These are phyloP conservation scores for Amblyjoppa proteus DNA, from an alignment of 2,888 invertebrate species.

Conservation along the genomic window DNA sequence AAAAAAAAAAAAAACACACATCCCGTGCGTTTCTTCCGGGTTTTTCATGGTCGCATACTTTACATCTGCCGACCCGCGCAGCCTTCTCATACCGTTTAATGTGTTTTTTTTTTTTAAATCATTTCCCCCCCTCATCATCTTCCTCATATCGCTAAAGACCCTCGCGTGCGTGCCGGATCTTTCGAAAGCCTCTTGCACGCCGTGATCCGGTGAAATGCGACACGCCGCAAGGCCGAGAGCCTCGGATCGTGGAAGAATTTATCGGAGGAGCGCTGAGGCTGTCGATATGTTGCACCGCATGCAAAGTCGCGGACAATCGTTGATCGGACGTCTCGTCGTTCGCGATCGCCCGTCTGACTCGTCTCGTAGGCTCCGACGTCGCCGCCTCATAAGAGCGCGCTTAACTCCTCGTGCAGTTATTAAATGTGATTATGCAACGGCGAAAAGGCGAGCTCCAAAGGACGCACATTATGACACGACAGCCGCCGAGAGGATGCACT, in stretches of 20 bases:
- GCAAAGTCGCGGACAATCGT: slow-evolving; percentile 5
- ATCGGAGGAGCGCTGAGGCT: neutral
- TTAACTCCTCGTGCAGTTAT: slow-evolving; percentile 73
- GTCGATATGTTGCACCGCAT: neutral
- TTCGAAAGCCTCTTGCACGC: neutral
- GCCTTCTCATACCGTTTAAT: slow-evolving; percentile 34
- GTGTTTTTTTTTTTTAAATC: slow-evolving; percentile 9
- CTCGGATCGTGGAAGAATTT: slow-evolving; percentile 17
- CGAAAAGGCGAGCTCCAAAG: slow-evolving; percentile 78
- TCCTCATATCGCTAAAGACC: slow-evolving; percentile 45
- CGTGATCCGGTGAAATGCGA: slow-evolving; percentile 54
- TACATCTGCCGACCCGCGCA: slow-evolving; percentile 3
- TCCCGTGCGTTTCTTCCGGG: slow-evolving; percentile 54
- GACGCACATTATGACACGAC: slow-evolving; percentile 79
- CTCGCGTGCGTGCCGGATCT: neutral
- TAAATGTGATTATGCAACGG: slow-evolving; percentile 80
- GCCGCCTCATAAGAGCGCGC: slow-evolving; percentile 17
- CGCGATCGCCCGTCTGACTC: no score
- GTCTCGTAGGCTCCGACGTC: neutral
- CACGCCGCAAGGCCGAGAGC: slow-evolving; percentile 33
- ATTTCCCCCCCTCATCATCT: neutral
- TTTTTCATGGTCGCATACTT: slow-evolving; percentile 63
- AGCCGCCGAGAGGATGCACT: slow-evolving; percentile 65
- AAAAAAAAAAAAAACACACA: slow-evolving; percentile 9
- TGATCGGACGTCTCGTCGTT: neutral